Conservation (phyloP, 2,113 vertebrate genomes). For the Psophia crepitans region DNA sequence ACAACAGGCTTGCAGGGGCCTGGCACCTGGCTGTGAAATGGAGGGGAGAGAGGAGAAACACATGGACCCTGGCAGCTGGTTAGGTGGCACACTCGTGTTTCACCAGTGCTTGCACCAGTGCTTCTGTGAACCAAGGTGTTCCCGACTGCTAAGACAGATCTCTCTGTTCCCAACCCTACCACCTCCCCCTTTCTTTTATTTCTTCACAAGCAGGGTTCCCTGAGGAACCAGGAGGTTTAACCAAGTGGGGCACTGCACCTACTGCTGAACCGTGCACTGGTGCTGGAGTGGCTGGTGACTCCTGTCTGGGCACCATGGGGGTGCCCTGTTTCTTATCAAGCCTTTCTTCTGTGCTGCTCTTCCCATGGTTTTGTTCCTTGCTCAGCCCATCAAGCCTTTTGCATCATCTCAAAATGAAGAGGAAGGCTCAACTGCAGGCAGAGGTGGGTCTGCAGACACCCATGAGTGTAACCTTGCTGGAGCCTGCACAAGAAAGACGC, state of each 20-base stretch:
- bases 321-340: not conserved
- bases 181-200: not conserved
- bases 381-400: not conserved
- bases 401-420: not conserved
- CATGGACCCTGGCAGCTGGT: not conserved
- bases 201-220: not conserved
- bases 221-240: not conserved
- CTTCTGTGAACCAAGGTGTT: not conserved
- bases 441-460: not conserved
- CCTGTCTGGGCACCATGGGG: not conserved
- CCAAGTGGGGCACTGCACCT: accelerated
- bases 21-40: not conserved
- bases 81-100: not conserved
- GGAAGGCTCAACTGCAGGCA: not conserved
- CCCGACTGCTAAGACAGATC: not conserved
- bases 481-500: not conserved
- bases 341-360: not conserved
- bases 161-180: not conserved
- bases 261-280: not conserved
- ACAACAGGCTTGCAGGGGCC: too few relatives aligned
- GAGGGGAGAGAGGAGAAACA: accelerated
- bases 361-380: accelerated
- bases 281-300: not conserved
- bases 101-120: too few relatives aligned
- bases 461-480: not conserved